Percentiles rank a stretch among this genome's conserved stretches.
phyloP scores from a whole-genome alignment of 1,140 invertebrate species.

The Pentalonia nigronervosa region DNA sequence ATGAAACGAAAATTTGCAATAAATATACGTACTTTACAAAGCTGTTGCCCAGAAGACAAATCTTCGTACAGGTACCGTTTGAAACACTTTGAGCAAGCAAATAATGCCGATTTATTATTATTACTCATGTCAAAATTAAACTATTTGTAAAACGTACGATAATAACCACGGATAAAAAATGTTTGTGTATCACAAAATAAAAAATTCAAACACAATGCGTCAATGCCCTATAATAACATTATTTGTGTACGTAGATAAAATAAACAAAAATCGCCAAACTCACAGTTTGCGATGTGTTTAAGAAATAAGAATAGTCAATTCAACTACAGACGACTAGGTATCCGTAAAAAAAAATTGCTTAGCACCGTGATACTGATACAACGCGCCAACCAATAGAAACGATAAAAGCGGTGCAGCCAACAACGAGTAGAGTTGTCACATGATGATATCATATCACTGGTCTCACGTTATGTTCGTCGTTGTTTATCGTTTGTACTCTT shows the following conservation, averaged over 20 bases:
- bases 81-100: conserved; percentile 95
- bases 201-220: neutral
- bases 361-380: neutral
- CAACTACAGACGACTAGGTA: neutral
- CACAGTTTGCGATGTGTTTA: neutral
- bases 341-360: neutral
- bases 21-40: conserved; percentile 83
- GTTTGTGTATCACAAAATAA: neutral
- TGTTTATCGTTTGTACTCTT: no score
- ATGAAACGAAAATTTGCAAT: neutral
- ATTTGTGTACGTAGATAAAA: conserved; percentile 52
- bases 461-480: no score
- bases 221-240: neutral
- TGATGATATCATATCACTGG: neutral
- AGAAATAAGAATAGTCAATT: neutral
- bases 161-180: neutral
- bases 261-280: neutral
- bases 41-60: conserved; percentile 90
- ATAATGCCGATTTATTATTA: conserved; percentile 67
- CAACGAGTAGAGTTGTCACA: no score
- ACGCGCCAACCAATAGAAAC: neutral
- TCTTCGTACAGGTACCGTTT: conserved; percentile 94
- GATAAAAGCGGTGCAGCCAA: neutral
- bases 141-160: neutral
- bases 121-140: neutral